These are phyloP conservation scores for Grammomys surdaster DNA, from an alignment of 2,113 vertebrate species.

Conservation along the genomic window DNA sequence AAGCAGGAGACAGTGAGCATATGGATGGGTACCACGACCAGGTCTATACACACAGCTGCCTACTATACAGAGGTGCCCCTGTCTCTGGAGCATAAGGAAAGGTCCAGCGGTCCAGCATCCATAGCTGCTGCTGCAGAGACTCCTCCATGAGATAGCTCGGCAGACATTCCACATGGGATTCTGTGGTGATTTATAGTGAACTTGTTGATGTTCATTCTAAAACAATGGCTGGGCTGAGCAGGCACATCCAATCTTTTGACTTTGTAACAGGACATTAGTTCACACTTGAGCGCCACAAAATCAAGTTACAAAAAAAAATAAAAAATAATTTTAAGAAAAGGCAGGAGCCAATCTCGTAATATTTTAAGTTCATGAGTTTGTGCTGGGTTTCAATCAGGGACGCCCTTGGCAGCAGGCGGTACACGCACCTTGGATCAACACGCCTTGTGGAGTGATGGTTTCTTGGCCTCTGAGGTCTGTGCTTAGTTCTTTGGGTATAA, in stretches of 20 bases:
- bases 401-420: too few relatives aligned
- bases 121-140: rapidly evolving
- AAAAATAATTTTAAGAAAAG: too few relatives aligned
- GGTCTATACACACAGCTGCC: rapidly evolving
- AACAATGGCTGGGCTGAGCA: neutral
- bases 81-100: too few relatives aligned
- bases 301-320: neutral
- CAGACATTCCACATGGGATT: neutral
- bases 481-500: neutral
- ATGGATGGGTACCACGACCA: rapidly evolving
- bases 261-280: neutral
- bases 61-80: rapidly evolving
- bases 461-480: neutral
- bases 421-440: too few relatives aligned
- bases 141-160: rapidly evolving
- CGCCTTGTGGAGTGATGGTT: neutral
- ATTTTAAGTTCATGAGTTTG: neutral
- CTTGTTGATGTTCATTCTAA: neutral
- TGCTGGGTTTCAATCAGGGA: neutral
- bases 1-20: rapidly evolving
- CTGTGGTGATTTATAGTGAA: rapidly evolving
- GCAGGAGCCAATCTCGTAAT: neutral
- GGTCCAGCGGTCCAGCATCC: rapidly evolving
- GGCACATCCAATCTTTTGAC: neutral
- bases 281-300: neutral